phyloP scores from a whole-genome alignment of 2,888 invertebrate genomes.

The Scelioninae gen. 2 region DNA sequence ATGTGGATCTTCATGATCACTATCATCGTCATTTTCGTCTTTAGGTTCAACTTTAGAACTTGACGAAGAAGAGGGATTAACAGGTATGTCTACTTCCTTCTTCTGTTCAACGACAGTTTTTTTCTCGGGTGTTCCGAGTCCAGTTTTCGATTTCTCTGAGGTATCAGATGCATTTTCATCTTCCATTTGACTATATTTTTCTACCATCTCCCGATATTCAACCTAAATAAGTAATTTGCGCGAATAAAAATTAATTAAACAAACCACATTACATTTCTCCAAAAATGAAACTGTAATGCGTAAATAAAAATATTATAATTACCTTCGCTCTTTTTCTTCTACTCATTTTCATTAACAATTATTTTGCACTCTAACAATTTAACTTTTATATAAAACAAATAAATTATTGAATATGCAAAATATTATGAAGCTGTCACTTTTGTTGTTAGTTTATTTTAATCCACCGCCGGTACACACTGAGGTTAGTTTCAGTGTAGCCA shows the following conservation, averaged over 20 bases:
- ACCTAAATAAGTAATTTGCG: slow-evolving; percentile 74
- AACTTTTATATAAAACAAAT: neutral
- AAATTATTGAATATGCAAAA: slow-evolving; percentile 20
- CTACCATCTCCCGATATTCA: slow-evolving; percentile 82
- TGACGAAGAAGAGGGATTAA: slow-evolving; percentile 77
- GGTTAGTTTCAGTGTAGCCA: slow-evolving; percentile 50
- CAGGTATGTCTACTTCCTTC: slow-evolving; percentile 78
- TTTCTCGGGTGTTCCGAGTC: slow-evolving; percentile 73
- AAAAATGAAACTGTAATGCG: neutral
- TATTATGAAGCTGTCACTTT: slow-evolving; percentile 45
- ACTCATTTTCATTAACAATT: slow-evolving; percentile 75
- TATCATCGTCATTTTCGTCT: slow-evolving; percentile 77
- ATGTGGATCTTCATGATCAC: slow-evolving; percentile 82
- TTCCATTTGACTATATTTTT: slow-evolving; percentile 80
- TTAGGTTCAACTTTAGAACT: slow-evolving; percentile 76
- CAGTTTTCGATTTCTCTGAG: slow-evolving; percentile 80
- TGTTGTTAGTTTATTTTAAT: slow-evolving; percentile 58
- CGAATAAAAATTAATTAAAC: slow-evolving; percentile 47
- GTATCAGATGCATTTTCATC: slow-evolving; percentile 80
- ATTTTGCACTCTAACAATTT: slow-evolving; percentile 1
- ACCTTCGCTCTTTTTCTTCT: slow-evolving; percentile 80
- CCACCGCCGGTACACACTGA: slow-evolving; percentile 51
- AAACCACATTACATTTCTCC: slow-evolving; percentile 5
- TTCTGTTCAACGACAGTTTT: slow-evolving; percentile 73
- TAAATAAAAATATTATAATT: slow-evolving; percentile 35